Conservation (phyloP, 2,113 vertebrate genomes). For the Myrmecobius fasciatus region DNA sequence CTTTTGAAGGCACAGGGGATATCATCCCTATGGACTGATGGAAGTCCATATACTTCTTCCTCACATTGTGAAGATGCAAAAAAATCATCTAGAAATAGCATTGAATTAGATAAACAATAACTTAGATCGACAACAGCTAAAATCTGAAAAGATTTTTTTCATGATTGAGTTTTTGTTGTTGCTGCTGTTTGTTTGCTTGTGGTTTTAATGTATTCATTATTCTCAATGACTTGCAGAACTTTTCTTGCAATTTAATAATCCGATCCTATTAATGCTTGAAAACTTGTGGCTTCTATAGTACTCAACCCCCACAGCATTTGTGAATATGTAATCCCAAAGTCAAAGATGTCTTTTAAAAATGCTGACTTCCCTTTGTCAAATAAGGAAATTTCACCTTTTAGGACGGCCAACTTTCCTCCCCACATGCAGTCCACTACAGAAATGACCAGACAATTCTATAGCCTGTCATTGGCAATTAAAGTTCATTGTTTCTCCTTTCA, state of each 20-base stretch:
- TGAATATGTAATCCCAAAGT: not conserved
- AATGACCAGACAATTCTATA: too few relatives aligned
- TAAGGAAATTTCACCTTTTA: not conserved
- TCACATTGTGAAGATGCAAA: not conserved
- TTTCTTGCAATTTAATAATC: constrained; percentile 1
- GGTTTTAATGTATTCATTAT: constrained; percentile 23
- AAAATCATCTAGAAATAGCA: constrained; percentile 21
- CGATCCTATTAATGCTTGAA: not conserved
- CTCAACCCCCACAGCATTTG: not conserved
- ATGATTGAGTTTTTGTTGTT: not conserved
- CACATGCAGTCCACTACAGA: not conserved
- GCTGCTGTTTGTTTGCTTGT: not conserved
- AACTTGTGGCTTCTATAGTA: not conserved
- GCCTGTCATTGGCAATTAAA: too few relatives aligned
- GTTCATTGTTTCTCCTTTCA: too few relatives aligned
- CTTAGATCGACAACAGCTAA: constrained; percentile 37
- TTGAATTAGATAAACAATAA: too few relatives aligned
- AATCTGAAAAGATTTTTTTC: constrained; percentile 39
- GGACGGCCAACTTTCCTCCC: not conserved
- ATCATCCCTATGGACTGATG: constrained; percentile 24
- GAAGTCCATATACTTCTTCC: constrained; percentile 23
- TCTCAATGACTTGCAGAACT: not conserved
- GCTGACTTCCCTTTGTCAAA: not conserved
- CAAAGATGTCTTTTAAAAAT: not conserved
- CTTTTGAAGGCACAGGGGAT: not conserved